A percentile compares a stretch with the other conserved stretches of the same genome.
Evolutionary conservation across 2,113 vertebrate species (phyloP).

Genomic region (Fukomys damarensis): DNA sequence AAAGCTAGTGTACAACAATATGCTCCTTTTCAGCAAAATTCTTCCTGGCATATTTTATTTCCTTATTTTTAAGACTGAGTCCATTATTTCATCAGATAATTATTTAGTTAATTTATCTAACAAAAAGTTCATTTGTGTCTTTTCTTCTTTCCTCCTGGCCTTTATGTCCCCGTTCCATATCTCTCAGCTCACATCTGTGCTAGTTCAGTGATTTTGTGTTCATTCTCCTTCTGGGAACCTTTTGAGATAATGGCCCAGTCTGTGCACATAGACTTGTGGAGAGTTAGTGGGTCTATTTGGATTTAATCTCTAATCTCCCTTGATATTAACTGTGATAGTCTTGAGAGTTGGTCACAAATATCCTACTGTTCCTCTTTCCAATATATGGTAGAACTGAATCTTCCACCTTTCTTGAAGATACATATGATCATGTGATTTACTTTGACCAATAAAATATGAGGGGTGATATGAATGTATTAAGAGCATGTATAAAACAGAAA

Average conservation of each 20-base stretch:
- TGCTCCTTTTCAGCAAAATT: conserved; percentile 21
- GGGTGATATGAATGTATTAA: neutral
- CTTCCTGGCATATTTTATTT: conserved; percentile 21
- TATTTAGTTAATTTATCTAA: conserved; percentile 35
- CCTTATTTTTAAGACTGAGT: conserved; percentile 32
- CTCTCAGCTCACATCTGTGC: neutral
- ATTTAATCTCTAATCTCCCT: neutral
- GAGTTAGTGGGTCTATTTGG: neutral
- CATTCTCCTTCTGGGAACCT: conserved; percentile 1
- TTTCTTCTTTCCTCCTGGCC: neutral
- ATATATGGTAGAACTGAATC: neutral
- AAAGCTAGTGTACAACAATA: neutral
- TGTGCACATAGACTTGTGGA: neutral
- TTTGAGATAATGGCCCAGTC: neutral
- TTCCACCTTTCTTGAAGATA: neutral
- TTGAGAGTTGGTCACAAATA: neutral
- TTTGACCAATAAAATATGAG: neutral
- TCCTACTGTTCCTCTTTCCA: neutral
- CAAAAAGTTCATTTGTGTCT: conserved; percentile 33
- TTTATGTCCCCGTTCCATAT: neutral
- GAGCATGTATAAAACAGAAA: neutral
- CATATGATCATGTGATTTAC: neutral
- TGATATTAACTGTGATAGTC: neutral
- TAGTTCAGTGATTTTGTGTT: neutral
- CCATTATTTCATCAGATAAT: conserved; percentile 49